Conservation (phyloP, 2,888 invertebrate genomes). For the Ormyrus rosae region DNA sequence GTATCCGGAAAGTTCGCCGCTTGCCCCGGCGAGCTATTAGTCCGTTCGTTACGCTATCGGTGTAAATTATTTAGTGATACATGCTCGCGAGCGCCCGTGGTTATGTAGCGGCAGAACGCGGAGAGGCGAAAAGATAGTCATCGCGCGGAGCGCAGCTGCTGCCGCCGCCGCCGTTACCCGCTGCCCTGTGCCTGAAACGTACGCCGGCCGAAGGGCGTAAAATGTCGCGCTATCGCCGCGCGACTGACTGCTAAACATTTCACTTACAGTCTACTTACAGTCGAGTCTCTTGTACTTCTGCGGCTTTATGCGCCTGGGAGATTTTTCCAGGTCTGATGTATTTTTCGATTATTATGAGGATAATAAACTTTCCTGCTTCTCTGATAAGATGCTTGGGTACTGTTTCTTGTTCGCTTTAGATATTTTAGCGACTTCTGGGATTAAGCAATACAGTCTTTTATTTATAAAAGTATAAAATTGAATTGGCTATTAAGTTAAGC, state of each 20-base stretch:
- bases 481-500: too few relatives aligned
- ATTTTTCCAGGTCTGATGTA: not conserved
- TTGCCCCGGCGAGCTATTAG: constrained; percentile 28
- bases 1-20: constrained; percentile 29
- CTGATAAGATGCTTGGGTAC: too few relatives aligned
- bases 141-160: constrained; percentile 20
- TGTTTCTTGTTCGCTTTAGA: too few relatives aligned
- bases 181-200: too few relatives aligned
- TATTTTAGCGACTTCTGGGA: too few relatives aligned
- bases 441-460: too few relatives aligned
- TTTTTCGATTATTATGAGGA: not conserved
- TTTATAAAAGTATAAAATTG: too few relatives aligned
- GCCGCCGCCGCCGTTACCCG: not conserved
- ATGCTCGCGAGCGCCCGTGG: not conserved
- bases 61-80: constrained; percentile 51
- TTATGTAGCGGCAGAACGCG: too few relatives aligned
- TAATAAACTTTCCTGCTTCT: too few relatives aligned
- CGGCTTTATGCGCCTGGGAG: not conserved
- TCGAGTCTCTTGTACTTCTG: not conserved
- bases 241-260: not conserved
- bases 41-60: constrained; percentile 43
- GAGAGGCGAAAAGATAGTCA: constrained; percentile 17
- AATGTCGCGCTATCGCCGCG: constrained; percentile 29
- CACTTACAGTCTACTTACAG: constrained; percentile 21
- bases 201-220: constrained; percentile 5